These are phyloP conservation scores for Poecile montanus DNA, from an alignment of 2,797 vertebrate genomes.

Conservation along the genomic window DNA sequence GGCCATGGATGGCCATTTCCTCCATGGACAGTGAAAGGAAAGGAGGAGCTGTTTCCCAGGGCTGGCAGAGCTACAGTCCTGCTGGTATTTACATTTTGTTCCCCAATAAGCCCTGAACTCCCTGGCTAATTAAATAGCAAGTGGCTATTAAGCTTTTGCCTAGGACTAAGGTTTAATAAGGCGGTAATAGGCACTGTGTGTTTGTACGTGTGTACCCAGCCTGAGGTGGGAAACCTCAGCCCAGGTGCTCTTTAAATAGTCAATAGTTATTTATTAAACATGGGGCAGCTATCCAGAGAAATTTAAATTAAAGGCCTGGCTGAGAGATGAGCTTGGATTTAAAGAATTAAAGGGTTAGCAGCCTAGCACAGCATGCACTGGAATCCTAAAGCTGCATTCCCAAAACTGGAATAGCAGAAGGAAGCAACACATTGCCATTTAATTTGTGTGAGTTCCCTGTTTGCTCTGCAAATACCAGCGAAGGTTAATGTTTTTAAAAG, in stretches of 20 bases:
- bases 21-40: rapidly evolving
- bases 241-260: slow-evolving; percentile 55
- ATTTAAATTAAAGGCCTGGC: slow-evolving; percentile 48
- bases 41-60: neutral
- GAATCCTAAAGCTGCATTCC: neutral
- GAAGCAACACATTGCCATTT: neutral
- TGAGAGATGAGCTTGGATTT: slow-evolving; percentile 48
- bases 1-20: neutral
- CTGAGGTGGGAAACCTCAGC: slow-evolving; percentile 38
- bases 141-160: slow-evolving; percentile 1
- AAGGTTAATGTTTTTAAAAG: slow-evolving; percentile 16
- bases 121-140: slow-evolving; percentile 31
- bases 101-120: neutral
- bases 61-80: neutral
- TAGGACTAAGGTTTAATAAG: slow-evolving; percentile 50
- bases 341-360: slow-evolving; percentile 20
- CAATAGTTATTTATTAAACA: slow-evolving; percentile 59
- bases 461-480: neutral
- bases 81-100: neutral
- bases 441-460: neutral
- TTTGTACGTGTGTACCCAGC: slow-evolving; percentile 14
- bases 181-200: neutral
- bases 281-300: slow-evolving; percentile 37
- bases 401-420: neutral
- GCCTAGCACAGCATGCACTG: neutral